Conservation (phyloP, 2,888 invertebrate species). For the Dryocosmus kuriphilus region DNA sequence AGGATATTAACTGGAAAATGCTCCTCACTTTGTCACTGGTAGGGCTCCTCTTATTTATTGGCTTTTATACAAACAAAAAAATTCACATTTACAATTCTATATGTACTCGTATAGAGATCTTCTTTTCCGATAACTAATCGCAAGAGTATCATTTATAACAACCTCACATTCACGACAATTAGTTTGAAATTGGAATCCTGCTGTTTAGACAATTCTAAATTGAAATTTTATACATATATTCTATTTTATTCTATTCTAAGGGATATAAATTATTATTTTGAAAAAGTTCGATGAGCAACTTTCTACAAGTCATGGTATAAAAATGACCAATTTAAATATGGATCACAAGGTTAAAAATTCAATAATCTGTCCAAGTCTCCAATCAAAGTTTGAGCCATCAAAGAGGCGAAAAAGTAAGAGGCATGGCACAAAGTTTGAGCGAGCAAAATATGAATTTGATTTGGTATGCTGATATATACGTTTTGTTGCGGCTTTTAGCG, state of each 20-base stretch:
- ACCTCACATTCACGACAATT: too few species aligned
- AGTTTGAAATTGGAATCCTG: too few species aligned
- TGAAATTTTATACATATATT: too few species aligned
- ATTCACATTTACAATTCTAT: not conserved
- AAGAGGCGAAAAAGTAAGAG: not conserved
- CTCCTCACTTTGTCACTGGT: constrained; percentile 56
- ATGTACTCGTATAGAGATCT: too few species aligned
- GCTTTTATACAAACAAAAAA: constrained; percentile 14
- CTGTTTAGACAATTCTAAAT: too few species aligned
- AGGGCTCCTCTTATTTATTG: constrained; percentile 59
- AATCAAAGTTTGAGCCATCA: not conserved
- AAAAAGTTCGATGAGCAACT: too few species aligned
- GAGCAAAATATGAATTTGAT: constrained; percentile 54
- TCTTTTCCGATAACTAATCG: too few species aligned
- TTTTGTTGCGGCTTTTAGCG: constrained; percentile 55
- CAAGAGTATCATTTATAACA: too few species aligned
- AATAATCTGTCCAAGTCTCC: not conserved
- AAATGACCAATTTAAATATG: not conserved
- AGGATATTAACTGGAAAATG: constrained; percentile 60
- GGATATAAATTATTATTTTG: too few species aligned
- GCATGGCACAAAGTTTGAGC: constrained; percentile 20
- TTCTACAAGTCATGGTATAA: too few species aligned
- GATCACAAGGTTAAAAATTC: not conserved
- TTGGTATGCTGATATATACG: constrained; percentile 55
- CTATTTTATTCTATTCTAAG: too few species aligned